phyloP scores from a whole-genome alignment of 2,797 vertebrate species.

The Phyllotis vaccarum region DNA sequence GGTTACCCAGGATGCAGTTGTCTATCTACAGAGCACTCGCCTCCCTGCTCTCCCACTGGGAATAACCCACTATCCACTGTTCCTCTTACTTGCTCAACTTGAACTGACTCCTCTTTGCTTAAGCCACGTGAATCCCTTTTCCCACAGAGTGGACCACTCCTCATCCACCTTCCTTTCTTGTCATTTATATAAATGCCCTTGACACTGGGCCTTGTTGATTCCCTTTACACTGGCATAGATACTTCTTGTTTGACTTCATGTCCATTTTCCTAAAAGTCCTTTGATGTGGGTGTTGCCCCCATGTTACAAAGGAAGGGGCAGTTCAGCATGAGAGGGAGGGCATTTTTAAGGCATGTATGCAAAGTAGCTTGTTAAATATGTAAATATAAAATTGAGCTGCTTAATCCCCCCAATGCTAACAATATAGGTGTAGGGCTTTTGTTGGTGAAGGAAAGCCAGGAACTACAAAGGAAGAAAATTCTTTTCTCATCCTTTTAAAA shows the following conservation, averaged over 20 bases:
- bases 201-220: not conserved
- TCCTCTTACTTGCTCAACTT: slow-evolving; percentile 10
- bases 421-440: not conserved
- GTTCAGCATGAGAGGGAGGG: not conserved
- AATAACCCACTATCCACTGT: not conserved
- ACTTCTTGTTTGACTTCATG: not conserved
- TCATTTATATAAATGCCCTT: not conserved
- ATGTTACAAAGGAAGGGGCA: not conserved
- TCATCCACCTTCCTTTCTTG: not conserved
- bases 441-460: not conserved
- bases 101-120: not conserved
- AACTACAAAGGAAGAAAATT: not conserved
- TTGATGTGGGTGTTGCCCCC: not conserved
- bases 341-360: not conserved
- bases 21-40: not conserved
- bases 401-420: not conserved
- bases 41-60: not conserved
- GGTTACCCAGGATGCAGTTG: not conserved
- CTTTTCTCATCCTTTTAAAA: not conserved
- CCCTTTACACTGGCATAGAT: not conserved
- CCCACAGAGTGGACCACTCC: not conserved
- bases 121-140: not conserved
- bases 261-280: not conserved
- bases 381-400: not conserved
- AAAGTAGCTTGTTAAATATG: not conserved